Percentiles rank a stretch among this genome's conserved stretches.
phyloP scores from a whole-genome alignment of 2,888 invertebrate species.

The Agrotis clavis region DNA sequence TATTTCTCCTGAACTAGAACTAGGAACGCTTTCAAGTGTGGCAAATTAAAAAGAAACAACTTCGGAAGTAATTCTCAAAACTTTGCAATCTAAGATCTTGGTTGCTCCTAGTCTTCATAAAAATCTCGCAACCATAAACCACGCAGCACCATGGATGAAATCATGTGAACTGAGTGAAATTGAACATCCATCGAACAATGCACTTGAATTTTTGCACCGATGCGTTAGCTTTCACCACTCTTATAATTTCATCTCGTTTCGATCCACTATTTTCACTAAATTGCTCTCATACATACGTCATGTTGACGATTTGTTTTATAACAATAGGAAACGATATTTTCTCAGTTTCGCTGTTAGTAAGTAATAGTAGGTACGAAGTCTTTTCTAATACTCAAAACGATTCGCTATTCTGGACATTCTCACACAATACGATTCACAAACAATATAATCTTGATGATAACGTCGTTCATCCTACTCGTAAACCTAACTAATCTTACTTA shows the following conservation, averaged over 20 bases:
- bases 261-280: slow-evolving; percentile 67
- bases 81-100: neutral
- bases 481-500: too few species aligned
- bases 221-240: slow-evolving; percentile 79
- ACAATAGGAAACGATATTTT: slow-evolving; percentile 33
- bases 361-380: neutral
- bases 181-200: slow-evolving; percentile 83
- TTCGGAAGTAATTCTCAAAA: neutral
- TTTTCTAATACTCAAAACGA: neutral
- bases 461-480: neutral
- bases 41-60: too few species aligned
- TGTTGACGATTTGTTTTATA: slow-evolving; percentile 48
- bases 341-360: slow-evolving; percentile 25
- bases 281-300: slow-evolving; percentile 72
- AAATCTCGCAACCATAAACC: slow-evolving; percentile 61
- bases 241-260: slow-evolving; percentile 66
- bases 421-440: neutral
- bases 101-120: neutral
- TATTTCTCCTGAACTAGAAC: neutral
- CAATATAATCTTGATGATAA: neutral
- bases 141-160: slow-evolving; percentile 72
- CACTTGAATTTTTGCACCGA: slow-evolving; percentile 82
- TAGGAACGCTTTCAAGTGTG: too few species aligned
- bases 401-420: neutral
- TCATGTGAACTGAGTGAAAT: slow-evolving; percentile 88